Percentiles rank a stretch among this genome's conserved stretches.
phyloP scores from a whole-genome alignment of 1,140 invertebrate genomes.

The Matsumurasca onukii region DNA sequence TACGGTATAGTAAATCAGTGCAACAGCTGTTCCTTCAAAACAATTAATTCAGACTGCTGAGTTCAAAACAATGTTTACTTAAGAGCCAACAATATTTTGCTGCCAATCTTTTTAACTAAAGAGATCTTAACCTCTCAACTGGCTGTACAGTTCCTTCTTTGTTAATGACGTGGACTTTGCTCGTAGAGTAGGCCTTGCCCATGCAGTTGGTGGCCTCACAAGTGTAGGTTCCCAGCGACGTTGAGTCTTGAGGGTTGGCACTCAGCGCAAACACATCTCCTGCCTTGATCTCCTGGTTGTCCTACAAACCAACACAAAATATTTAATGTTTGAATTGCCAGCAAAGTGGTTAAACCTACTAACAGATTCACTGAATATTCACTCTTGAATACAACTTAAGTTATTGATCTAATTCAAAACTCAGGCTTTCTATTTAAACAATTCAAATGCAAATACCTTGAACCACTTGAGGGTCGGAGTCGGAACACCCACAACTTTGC shows the following conservation, averaged over 20 bases:
- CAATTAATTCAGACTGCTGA: no score
- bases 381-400: no score
- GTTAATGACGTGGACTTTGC: conserved; percentile 68
- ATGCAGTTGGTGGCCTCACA: conserved; percentile 87
- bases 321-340: not conserved
- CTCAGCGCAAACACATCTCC: conserved; percentile 85
- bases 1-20: no score
- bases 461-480: conserved; percentile 79
- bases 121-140: conserved; percentile 52
- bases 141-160: conserved; percentile 63
- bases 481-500: conserved; percentile 85
- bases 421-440: no score
- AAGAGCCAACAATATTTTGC: no score
- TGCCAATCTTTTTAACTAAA: no score
- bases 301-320: conserved; percentile 42
- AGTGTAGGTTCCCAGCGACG: conserved; percentile 79
- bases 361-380: no score
- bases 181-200: conserved; percentile 78
- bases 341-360: not conserved
- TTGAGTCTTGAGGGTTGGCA: conserved; percentile 75
- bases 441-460: conserved; percentile 54
- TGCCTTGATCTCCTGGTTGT: conserved; percentile 81
- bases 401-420: no score
- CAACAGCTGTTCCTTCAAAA: no score
- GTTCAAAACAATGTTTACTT: no score